Evolutionary conservation across 92 coral and sea anemone genomes (phyloP).

Genomic region (Blastomussa wellsi): DNA sequence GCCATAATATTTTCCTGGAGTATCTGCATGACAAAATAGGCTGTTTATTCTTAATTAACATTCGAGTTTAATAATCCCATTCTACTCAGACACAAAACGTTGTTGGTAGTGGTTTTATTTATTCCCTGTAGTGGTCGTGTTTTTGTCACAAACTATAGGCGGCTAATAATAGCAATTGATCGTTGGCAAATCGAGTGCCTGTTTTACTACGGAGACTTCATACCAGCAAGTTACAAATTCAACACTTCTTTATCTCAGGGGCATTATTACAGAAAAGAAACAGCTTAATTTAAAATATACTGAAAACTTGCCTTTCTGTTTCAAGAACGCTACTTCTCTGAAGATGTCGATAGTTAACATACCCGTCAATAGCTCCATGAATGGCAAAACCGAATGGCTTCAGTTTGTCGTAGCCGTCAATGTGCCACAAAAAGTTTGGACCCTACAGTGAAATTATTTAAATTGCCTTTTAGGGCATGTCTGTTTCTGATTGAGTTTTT

Average conservation of each 20-base stretch:
- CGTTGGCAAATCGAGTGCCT: background rate
- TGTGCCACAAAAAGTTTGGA: slow-evolving; percentile 37
- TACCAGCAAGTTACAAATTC: slow-evolving; percentile 9
- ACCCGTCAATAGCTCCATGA: slow-evolving; percentile 51
- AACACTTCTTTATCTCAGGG: background rate
- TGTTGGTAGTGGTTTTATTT: background rate
- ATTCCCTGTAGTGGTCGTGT: background rate
- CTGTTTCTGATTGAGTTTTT: background rate
- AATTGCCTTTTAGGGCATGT: background rate
- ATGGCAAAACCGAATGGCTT: slow-evolving; percentile 30
- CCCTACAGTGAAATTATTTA: slow-evolving; percentile 23
- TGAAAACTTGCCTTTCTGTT: background rate
- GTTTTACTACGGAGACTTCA: background rate
- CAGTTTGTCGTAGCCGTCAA: slow-evolving; percentile 32
- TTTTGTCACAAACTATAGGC: background rate
- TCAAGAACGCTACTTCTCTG: background rate
- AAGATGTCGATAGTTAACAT: background rate
- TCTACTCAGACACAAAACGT: background rate
- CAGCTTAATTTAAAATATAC: background rate
- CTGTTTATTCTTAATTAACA: slow-evolving; percentile 1
- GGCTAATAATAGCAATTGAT: background rate
- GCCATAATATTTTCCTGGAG: slow-evolving; percentile 46
- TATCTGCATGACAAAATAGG: slow-evolving; percentile 37
- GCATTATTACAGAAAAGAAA: too few relatives aligned
- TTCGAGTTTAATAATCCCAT: background rate